phyloP scores from a whole-genome alignment of 2,888 invertebrate species.

The Sarcophaga subvicina region DNA sequence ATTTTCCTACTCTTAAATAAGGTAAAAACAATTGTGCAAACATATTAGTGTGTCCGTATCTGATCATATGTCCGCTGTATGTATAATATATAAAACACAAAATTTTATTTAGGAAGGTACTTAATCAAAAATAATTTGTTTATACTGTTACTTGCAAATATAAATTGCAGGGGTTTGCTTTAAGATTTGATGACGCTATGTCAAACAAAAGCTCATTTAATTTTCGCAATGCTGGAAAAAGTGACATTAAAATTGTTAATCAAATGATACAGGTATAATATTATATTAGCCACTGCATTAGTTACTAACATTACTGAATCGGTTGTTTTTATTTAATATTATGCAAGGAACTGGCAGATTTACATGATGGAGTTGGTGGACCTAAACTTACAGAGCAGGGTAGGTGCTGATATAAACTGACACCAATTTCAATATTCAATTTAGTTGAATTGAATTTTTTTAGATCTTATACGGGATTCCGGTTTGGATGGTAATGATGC shows the following conservation, averaged over 20 bases:
- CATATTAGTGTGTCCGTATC: too few relatives aligned
- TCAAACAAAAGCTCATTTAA: slow-evolving; percentile 63
- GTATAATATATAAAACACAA: too few relatives aligned
- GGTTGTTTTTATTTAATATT: neutral
- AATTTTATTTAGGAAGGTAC: too few relatives aligned
- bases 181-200: slow-evolving; percentile 53
- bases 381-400: slow-evolving; percentile 85
- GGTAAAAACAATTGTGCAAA: too few relatives aligned
- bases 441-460: slow-evolving; percentile 6
- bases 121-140: too few relatives aligned
- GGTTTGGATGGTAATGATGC: slow-evolving; percentile 89
- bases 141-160: too few relatives aligned
- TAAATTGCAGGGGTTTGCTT: too few relatives aligned
- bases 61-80: too few relatives aligned
- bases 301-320: too few relatives aligned
- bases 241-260: slow-evolving; percentile 74
- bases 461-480: slow-evolving; percentile 80
- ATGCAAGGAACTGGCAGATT: slow-evolving; percentile 12
- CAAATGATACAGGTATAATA: slow-evolving; percentile 78
- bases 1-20: too few relatives aligned
- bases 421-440: neutral
- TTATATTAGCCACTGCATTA: too few relatives aligned
- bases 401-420: slow-evolving; percentile 73
- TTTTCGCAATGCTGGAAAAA: slow-evolving; percentile 75
- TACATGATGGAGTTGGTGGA: slow-evolving; percentile 87